Percentiles rank a stretch among this genome's conserved stretches.
Conservation (phyloP, 1,140 invertebrate genomes). For the Choristoneura fumiferana region DNA sequence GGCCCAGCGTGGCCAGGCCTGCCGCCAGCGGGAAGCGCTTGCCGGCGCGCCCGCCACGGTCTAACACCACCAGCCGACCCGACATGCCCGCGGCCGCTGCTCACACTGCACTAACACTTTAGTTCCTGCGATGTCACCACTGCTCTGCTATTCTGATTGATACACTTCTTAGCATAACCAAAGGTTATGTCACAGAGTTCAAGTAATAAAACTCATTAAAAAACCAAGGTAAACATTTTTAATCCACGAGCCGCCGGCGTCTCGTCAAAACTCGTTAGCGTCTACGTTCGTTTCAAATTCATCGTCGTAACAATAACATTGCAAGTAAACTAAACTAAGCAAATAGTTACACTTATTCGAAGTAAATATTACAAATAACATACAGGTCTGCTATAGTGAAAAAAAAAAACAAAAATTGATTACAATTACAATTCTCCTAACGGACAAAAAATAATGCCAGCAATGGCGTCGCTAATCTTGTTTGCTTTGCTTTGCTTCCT, state of each 20-base stretch:
- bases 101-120: too few species aligned
- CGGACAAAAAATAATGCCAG: conserved; percentile 15
- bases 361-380: too few species aligned
- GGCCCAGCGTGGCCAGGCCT: conserved; percentile 55
- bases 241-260: background rate
- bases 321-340: background rate
- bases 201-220: background rate
- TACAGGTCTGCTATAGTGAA: too few species aligned
- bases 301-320: conserved; percentile 3
- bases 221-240: too few species aligned
- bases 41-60: conserved; percentile 50
- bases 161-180: too few species aligned
- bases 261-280: too few species aligned
- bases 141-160: too few species aligned
- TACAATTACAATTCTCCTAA: background rate
- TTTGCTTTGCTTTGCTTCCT: too few species aligned
- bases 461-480: conserved; percentile 9
- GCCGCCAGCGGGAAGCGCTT: conserved; percentile 45
- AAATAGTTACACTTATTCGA: background rate
- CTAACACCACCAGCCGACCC: conserved; percentile 56
- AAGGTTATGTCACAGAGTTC: too few species aligned
- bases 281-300: too few species aligned
- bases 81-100: conserved; percentile 43
- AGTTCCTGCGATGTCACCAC: too few species aligned
- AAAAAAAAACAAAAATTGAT: background rate